A percentile compares a stretch with the other conserved stretches of the same genome.
These are phyloP conservation scores for Leptinotarsa tumamoca DNA, from an alignment of 2,888 invertebrate species.

Conservation along the genomic window DNA sequence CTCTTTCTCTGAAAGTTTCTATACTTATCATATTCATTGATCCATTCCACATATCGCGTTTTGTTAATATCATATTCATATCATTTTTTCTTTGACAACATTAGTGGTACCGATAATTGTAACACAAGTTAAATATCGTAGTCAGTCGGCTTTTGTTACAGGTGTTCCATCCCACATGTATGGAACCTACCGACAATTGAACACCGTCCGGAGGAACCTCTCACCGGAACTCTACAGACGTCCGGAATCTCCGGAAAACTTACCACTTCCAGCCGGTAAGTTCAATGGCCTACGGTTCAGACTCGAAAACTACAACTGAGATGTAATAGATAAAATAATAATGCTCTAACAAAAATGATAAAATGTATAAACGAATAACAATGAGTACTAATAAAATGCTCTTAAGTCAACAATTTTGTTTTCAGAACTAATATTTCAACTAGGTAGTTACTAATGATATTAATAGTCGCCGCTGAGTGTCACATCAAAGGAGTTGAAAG, in stretches of 20 bases:
- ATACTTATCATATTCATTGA: too few species aligned
- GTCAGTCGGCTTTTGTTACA: constrained; percentile 47
- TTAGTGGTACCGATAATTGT: too few species aligned
- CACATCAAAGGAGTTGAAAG: too few species aligned
- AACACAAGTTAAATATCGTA: too few species aligned
- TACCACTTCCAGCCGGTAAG: constrained; percentile 58
- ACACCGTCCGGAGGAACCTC: constrained; percentile 56
- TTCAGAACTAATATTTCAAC: background rate
- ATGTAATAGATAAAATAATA: background rate
- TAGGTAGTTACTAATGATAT: too few species aligned
- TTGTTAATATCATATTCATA: too few species aligned
- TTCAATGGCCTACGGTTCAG: constrained; percentile 56
- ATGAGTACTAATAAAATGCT: constrained; percentile 31
- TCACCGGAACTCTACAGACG: constrained; percentile 59
- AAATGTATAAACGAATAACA: constrained; percentile 15
- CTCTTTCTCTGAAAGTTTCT: too few species aligned
- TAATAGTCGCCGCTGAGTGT: too few species aligned
- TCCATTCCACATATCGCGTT: too few species aligned
- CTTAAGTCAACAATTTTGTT: background rate
- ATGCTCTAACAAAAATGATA: constrained; percentile 2
- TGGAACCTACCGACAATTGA: constrained; percentile 66
- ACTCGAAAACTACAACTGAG: constrained; percentile 52
- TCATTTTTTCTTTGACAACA: too few species aligned
- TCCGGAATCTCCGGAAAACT: constrained; percentile 58
- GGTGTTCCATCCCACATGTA: constrained; percentile 68